phyloP scores from a whole-genome alignment of 2,888 invertebrate genomes.

The Sclerodermus sp. region DNA sequence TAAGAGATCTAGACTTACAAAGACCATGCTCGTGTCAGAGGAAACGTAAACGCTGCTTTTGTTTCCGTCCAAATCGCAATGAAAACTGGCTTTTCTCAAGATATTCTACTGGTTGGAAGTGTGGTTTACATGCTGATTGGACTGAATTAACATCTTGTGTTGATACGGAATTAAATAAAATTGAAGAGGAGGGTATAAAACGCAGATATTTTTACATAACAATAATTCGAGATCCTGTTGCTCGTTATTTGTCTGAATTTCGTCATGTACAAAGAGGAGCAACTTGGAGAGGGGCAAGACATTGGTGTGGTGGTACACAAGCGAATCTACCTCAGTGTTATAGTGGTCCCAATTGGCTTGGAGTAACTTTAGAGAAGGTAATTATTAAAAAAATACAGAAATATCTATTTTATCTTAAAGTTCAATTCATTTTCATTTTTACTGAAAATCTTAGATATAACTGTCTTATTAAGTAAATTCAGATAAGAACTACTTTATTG shows the following conservation, averaged over 20 bases:
- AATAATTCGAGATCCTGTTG: slow-evolving; percentile 89
- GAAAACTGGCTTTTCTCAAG: slow-evolving; percentile 98
- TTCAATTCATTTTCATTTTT: background rate
- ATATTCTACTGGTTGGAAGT: slow-evolving; percentile 97
- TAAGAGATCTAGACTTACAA: slow-evolving; percentile 89
- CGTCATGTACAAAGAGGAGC: slow-evolving; percentile 95
- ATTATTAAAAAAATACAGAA: background rate
- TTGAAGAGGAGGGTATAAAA: slow-evolving; percentile 80
- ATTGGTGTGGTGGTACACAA: slow-evolving; percentile 68
- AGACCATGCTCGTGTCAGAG: slow-evolving; percentile 92
- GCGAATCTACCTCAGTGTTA: slow-evolving; percentile 85
- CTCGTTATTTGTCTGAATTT: slow-evolving; percentile 93
- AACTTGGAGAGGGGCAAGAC: slow-evolving; percentile 84
- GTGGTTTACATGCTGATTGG: slow-evolving; percentile 98
- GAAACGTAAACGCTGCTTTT: slow-evolving; percentile 85
- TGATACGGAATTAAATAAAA: slow-evolving; percentile 86
- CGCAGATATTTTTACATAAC: slow-evolving; percentile 96
- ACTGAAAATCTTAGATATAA: background rate
- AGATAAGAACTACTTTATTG: slow-evolving; percentile 11
- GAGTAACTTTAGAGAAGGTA: slow-evolving; percentile 74
- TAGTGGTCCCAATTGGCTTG: slow-evolving; percentile 78
- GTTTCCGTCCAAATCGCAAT: slow-evolving; percentile 88
- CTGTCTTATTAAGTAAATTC: slow-evolving; percentile 14
- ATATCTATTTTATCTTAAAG: background rate
- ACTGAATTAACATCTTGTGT: slow-evolving; percentile 94